phyloP scores from a whole-genome alignment of 2,888 invertebrate genomes.

The Drosophila lacicola region DNA sequence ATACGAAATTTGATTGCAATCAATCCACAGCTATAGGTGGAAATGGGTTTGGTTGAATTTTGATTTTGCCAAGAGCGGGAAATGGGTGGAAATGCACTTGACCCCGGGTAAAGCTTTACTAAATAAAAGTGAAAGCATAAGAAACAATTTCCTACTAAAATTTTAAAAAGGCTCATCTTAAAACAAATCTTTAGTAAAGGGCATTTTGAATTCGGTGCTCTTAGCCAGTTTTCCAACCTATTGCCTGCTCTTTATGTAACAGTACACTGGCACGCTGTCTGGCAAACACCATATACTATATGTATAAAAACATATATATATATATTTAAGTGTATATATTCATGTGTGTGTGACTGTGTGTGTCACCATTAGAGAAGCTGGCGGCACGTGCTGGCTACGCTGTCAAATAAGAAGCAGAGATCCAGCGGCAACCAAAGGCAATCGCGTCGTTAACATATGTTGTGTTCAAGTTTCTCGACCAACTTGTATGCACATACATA shows the following conservation, averaged over 20 bases:
- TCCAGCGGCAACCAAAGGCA: slow-evolving; percentile 42
- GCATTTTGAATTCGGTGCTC: slow-evolving; percentile 33
- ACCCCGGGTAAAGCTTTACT: too few relatives aligned
- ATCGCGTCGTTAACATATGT: slow-evolving; percentile 74
- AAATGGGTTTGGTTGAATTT: too few relatives aligned
- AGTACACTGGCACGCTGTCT: slow-evolving; percentile 34
- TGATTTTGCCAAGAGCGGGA: too few relatives aligned
- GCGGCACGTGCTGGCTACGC: slow-evolving; percentile 57
- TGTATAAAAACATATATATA: not conserved
- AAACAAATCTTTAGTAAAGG: slow-evolving; percentile 2
- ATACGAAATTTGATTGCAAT: too few relatives aligned
- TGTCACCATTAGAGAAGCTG: slow-evolving; percentile 41
- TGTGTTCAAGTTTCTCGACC: slow-evolving; percentile 59
- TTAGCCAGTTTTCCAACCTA: slow-evolving; percentile 11
- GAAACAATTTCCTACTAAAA: too few relatives aligned
- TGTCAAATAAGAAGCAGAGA: slow-evolving; percentile 30
- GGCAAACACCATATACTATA: not conserved
- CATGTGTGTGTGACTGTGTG: slow-evolving; percentile 20
- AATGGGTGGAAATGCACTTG: too few relatives aligned
- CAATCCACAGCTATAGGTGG: too few relatives aligned
- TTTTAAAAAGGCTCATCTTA: too few relatives aligned
- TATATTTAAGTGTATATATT: not conserved
- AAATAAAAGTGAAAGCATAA: too few relatives aligned
- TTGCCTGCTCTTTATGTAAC: slow-evolving; percentile 40
- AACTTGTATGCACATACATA: slow-evolving; percentile 36